A percentile compares a stretch with the other conserved stretches of the same genome.
These are phyloP conservation scores for Ginglymostoma cirratum DNA, from an alignment of 2,113 vertebrate genomes.

Conservation along the genomic window DNA sequence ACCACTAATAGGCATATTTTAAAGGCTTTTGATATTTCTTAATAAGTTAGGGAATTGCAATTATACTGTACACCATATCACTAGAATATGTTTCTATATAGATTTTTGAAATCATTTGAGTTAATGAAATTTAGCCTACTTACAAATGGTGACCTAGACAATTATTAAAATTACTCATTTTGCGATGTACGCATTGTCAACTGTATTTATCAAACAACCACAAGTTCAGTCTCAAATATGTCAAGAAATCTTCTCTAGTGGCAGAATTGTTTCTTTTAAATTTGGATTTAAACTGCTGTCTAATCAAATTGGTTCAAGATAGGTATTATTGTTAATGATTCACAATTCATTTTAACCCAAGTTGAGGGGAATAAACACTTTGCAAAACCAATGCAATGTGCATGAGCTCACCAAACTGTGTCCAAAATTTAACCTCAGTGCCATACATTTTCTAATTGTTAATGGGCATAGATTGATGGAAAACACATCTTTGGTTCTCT, in stretches of 20 bases:
- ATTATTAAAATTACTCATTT: neutral
- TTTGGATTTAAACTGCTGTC: neutral
- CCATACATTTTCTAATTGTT: neutral
- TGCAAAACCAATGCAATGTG: neutral
- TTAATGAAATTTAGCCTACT: neutral
- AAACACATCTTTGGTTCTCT: neutral
- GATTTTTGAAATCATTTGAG: neutral
- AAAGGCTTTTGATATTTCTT: too few relatives aligned
- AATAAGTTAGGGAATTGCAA: too few relatives aligned
- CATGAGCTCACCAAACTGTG: neutral
- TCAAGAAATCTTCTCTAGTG: neutral
- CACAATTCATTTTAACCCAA: neutral
- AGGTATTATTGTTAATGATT: neutral
- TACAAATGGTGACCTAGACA: neutral
- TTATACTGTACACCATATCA: too few relatives aligned
- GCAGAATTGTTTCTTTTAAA: neutral
- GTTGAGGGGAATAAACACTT: neutral
- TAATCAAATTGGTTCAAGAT: neutral
- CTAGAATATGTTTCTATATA: neutral
- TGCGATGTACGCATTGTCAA: neutral
- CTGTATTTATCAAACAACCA: neutral
- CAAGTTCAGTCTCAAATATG: neutral
- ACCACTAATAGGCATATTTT: too few relatives aligned
- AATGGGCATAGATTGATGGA: neutral
- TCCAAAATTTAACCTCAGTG: neutral